Evolutionary conservation across 2,888 invertebrate genomes (phyloP).

Genomic region (Xanthorhoe designata): DNA sequence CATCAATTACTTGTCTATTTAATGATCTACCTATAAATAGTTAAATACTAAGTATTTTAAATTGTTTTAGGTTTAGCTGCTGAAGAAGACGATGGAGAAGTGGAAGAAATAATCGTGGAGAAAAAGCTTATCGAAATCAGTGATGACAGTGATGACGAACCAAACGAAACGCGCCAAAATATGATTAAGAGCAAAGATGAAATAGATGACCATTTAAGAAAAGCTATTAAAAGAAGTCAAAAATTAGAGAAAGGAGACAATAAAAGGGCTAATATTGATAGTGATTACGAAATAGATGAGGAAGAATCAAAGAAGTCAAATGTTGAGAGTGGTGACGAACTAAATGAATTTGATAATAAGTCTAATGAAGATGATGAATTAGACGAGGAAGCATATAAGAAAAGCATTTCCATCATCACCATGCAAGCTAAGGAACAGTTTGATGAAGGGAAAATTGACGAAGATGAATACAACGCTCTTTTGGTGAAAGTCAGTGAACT

Average conservation of each 20-base stretch:
- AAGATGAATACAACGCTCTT: conserved; percentile 19
- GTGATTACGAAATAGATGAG: not conserved
- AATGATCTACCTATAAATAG: not conserved
- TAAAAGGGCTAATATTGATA: not conserved
- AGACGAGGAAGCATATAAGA: conserved; percentile 17
- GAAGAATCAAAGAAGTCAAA: not conserved
- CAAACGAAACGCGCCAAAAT: not conserved
- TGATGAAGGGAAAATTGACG: conserved; percentile 31
- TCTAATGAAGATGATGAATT: not conserved
- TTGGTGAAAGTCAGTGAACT: conserved; percentile 12
- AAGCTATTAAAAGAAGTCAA: not conserved
- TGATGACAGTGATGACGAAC: conserved; percentile 18
- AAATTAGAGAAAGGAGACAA: not conserved
- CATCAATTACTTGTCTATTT: too few species aligned
- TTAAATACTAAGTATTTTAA: not conserved
- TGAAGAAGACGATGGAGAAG: conserved; percentile 9
- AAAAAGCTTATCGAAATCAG: conserved; percentile 32
- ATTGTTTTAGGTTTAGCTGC: conserved; percentile 11
- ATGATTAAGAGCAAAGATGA: not conserved
- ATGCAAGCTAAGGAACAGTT: conserved; percentile 35
- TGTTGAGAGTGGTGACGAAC: not conserved
- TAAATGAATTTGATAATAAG: not conserved
- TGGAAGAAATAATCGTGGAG: conserved; percentile 24
- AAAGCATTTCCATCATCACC: conserved; percentile 22
- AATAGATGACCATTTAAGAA: not conserved